These are phyloP conservation scores for Trachymyrmex septentrionalis DNA, from an alignment of 1,140 invertebrate genomes.

Conservation along the genomic window DNA sequence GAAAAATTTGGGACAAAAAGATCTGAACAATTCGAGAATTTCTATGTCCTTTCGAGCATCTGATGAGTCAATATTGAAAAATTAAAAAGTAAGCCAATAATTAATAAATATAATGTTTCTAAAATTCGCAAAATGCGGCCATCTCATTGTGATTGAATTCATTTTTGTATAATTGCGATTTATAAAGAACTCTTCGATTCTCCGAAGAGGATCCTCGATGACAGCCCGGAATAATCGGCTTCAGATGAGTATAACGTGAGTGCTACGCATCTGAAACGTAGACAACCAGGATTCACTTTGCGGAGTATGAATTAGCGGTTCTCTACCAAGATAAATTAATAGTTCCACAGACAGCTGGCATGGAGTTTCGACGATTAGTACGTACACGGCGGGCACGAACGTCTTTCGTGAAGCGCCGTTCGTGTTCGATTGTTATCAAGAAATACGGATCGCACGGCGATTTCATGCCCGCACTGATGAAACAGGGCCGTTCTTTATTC, in stretches of 20 bases:
- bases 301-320: slow-evolving; percentile 65
- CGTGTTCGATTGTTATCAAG: slow-evolving; percentile 52
- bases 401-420: slow-evolving; percentile 44
- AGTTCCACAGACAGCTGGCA: slow-evolving; percentile 73
- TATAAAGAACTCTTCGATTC: background rate
- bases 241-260: slow-evolving; percentile 7
- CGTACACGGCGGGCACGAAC: slow-evolving; percentile 59
- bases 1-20: too few species aligned
- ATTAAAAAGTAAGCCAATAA: background rate
- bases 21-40: background rate
- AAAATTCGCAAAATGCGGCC: background rate
- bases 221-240: slow-evolving; percentile 29
- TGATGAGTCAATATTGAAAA: background rate
- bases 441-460: slow-evolving; percentile 26
- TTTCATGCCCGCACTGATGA: slow-evolving; percentile 10
- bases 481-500: slow-evolving; percentile 28
- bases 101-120: background rate
- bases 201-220: slow-evolving; percentile 12
- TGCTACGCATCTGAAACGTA: slow-evolving; percentile 37
- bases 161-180: background rate
- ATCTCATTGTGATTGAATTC: background rate
- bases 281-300: slow-evolving; percentile 39
- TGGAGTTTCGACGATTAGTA: slow-evolving; percentile 76
- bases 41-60: background rate
- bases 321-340: slow-evolving; percentile 60